A percentile compares a stretch with the other conserved stretches of the same genome.
Evolutionary conservation across 1,140 invertebrate genomes (phyloP).

Genomic region (Eupeodes corollae): DNA sequence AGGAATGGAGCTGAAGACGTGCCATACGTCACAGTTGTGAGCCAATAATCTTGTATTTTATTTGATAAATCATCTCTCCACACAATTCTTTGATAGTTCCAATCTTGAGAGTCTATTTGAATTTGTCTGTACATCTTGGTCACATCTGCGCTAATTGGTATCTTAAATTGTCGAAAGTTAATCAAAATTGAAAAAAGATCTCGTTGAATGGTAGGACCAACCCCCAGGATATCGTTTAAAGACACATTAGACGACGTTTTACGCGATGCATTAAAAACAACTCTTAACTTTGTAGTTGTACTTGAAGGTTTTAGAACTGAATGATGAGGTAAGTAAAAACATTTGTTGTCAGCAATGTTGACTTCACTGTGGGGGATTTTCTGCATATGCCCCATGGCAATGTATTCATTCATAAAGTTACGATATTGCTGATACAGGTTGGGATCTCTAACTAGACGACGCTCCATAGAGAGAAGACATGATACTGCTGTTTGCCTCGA

Average conservation of each 20-base stretch:
- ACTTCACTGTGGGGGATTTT: background rate
- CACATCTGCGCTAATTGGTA: conserved; percentile 1
- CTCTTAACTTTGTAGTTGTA: conserved; percentile 19
- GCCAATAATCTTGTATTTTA: too few species aligned
- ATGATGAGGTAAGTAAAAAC: conserved; percentile 24
- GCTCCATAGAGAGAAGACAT: background rate
- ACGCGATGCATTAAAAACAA: conserved; percentile 20
- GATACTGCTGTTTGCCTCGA: background rate
- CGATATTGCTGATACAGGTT: background rate
- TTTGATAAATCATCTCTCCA: conserved; percentile 3
- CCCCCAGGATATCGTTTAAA: conserved; percentile 25
- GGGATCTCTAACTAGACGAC: background rate
- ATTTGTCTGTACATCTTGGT: conserved; percentile 5
- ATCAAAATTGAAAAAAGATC: conserved; percentile 6
- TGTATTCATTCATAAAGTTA: conserved; percentile 8
- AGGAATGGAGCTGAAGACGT: too few species aligned
- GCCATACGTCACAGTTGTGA: too few species aligned
- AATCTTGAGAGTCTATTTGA: background rate
- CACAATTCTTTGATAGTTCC: conserved; percentile 3
- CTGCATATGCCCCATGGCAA: conserved; percentile 6
- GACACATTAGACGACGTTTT: conserved; percentile 11
- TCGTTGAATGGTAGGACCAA: conserved; percentile 25
- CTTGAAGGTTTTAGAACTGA: conserved; percentile 20
- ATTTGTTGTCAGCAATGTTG: conserved; percentile 1
- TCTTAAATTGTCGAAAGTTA: conserved; percentile 5